A percentile compares a stretch with the other conserved stretches of the same genome.
Conservation (phyloP, 2,113 vertebrate species). For the Nannobrachium achirus region DNA sequence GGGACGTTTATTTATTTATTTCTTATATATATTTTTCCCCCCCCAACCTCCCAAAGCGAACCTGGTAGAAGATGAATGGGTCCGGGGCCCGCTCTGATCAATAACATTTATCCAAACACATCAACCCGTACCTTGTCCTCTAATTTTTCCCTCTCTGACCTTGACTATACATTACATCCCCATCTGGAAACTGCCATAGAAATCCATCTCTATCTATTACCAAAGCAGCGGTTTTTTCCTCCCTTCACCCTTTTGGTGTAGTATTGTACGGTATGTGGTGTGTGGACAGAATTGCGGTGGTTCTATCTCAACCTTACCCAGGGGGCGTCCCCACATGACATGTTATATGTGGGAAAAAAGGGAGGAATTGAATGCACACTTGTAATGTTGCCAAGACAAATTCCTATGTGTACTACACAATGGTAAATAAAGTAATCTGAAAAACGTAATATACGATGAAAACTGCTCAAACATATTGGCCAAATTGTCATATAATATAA, state of each 20-base stretch:
- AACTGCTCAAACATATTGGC: too few relatives aligned
- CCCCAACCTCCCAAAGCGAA: slow-evolving; percentile 13
- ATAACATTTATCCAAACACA: slow-evolving; percentile 53
- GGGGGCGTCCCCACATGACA: too few relatives aligned
- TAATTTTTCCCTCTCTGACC: slow-evolving; percentile 25
- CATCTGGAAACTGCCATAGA: slow-evolving; percentile 18
- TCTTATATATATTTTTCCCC: neutral
- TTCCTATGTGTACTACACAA: too few relatives aligned
- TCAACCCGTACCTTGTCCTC: slow-evolving; percentile 26
- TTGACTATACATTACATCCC: slow-evolving; percentile 34
- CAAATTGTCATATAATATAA: too few relatives aligned
- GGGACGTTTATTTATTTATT: neutral
- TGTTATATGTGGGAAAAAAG: too few relatives aligned
- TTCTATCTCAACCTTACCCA: too few relatives aligned
- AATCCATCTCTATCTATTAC: slow-evolving; percentile 9
- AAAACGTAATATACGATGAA: too few relatives aligned
- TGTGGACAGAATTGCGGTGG: neutral
- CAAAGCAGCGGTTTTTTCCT: neutral
- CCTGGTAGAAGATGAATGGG: slow-evolving; percentile 46
- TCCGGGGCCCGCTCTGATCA: slow-evolving; percentile 36
- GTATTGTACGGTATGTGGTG: too few relatives aligned
- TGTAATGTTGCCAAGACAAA: too few relatives aligned
- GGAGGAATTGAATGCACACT: too few relatives aligned
- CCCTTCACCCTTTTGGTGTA: neutral
- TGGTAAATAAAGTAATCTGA: too few relatives aligned